A percentile compares a stretch with the other conserved stretches of the same genome.
Conservation (phyloP, 2,797 vertebrate species). For the Bryconaethiops microstoma region DNA sequence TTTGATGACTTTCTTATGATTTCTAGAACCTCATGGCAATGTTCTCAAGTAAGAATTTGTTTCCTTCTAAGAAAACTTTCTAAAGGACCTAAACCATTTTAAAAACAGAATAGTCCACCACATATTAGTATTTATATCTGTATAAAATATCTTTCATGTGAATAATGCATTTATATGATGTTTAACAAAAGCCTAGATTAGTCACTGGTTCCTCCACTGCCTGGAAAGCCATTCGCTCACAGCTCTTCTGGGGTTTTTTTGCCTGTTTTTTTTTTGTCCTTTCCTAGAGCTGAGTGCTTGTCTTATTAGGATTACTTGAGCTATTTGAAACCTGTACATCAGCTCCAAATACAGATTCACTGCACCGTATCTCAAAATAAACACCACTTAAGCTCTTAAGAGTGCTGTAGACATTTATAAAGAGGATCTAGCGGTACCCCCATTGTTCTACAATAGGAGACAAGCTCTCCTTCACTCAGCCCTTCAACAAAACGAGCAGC, state of each 20-base stretch:
- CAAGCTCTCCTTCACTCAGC: slow-evolving; percentile 62
- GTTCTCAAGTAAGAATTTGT: too few relatives aligned
- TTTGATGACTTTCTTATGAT: background rate
- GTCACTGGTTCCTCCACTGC: background rate
- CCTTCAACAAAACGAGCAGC: slow-evolving; percentile 65
- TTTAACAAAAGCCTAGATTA: background rate
- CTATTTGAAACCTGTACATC: background rate
- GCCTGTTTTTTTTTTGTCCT: background rate
- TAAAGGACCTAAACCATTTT: too few relatives aligned
- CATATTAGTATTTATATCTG: too few relatives aligned
- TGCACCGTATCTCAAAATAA: slow-evolving; percentile 25
- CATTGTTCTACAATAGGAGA: slow-evolving; percentile 28
- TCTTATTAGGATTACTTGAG: background rate
- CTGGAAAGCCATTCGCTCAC: background rate
- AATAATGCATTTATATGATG: too few relatives aligned
- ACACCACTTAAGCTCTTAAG: slow-evolving; percentile 22
- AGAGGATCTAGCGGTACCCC: slow-evolving; percentile 34
- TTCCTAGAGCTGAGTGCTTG: background rate
- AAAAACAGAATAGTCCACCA: too few relatives aligned
- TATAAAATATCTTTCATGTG: too few relatives aligned
- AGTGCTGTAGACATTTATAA: slow-evolving; percentile 14
- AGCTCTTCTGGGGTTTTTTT: slow-evolving; percentile 1
- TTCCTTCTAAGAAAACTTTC: too few relatives aligned
- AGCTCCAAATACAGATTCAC: slow-evolving; percentile 27
- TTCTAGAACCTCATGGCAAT: too few relatives aligned